A percentile compares a stretch with the other conserved stretches of the same genome.
phyloP scores from a whole-genome alignment of 2,888 invertebrate genomes.

The Limnephilus auricula region DNA sequence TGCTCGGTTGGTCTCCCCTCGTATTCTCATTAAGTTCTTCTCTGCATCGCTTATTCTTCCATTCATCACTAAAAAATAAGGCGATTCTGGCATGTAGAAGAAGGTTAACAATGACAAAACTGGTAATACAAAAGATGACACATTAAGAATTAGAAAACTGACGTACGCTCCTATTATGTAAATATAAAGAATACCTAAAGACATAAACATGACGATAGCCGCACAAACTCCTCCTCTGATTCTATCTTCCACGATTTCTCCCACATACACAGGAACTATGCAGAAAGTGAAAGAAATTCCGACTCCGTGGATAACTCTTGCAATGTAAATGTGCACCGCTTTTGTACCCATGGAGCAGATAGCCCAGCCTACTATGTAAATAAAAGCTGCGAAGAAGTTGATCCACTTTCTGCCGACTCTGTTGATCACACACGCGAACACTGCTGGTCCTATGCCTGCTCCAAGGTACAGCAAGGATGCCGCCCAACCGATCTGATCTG shows the following conservation, averaged over 20 bases:
- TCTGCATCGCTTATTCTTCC: slow-evolving; percentile 40
- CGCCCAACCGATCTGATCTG: slow-evolving; percentile 69
- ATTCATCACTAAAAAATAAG: slow-evolving; percentile 61
- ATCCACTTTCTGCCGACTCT: slow-evolving; percentile 57
- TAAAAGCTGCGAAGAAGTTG: slow-evolving; percentile 40
- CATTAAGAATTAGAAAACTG: slow-evolving; percentile 48
- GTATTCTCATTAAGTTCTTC: slow-evolving; percentile 36
- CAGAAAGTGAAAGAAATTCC: slow-evolving; percentile 55
- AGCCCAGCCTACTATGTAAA: slow-evolving; percentile 39
- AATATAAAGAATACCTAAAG: slow-evolving; percentile 54
- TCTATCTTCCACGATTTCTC: slow-evolving; percentile 61
- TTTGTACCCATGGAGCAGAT: slow-evolving; percentile 35
- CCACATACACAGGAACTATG: slow-evolving; percentile 60
- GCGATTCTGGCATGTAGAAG: slow-evolving; percentile 61
- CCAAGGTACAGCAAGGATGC: slow-evolving; percentile 67
- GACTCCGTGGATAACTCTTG: slow-evolving; percentile 67
- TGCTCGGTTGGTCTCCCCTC: slow-evolving; percentile 35
- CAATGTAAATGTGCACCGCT: slow-evolving; percentile 68
- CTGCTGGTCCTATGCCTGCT: slow-evolving; percentile 22
- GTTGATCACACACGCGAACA: slow-evolving; percentile 37
- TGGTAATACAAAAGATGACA: slow-evolving; percentile 54
- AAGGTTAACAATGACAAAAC: slow-evolving; percentile 53
- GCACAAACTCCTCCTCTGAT: slow-evolving; percentile 59
- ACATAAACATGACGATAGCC: slow-evolving; percentile 36
- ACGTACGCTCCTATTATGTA: slow-evolving; percentile 60